Evolutionary conservation across 2,113 vertebrate genomes (phyloP).

Genomic region (Mus pahari): DNA sequence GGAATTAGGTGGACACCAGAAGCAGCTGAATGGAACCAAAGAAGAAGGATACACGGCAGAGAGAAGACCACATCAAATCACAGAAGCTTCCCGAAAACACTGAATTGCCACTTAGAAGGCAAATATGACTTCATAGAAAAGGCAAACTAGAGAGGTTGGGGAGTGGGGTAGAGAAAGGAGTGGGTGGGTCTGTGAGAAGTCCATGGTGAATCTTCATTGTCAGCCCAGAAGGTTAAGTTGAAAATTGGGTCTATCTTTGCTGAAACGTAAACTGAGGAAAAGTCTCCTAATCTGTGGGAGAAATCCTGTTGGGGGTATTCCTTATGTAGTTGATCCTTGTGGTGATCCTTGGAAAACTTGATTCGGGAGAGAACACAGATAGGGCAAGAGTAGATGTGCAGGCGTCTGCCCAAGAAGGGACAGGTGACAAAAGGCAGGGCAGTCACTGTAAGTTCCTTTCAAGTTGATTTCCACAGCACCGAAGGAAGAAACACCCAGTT

Average conservation of each 20-base stretch:
- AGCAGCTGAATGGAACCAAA: not conserved
- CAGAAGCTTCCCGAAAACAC: not conserved
- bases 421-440: not conserved
- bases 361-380: not conserved
- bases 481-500: not conserved
- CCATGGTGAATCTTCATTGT: not conserved
- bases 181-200: not conserved
- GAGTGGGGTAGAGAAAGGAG: no score
- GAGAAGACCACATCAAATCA: not conserved
- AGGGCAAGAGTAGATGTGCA: not conserved
- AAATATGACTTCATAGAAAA: not conserved
- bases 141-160: not conserved
- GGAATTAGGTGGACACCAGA: not conserved
- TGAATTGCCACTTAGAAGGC: not conserved
- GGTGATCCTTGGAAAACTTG: not conserved
- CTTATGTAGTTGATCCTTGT: not conserved
- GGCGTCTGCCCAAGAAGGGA: not conserved
- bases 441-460: not conserved
- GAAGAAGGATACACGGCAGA: not conserved
- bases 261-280: not conserved
- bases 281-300: not conserved
- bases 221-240: not conserved
- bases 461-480: not conserved
- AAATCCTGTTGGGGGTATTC: not conserved
- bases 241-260: not conserved